Evolutionary conservation across 1,140 invertebrate genomes (phyloP), one percentile per base, ranked within the genome.

Genomic region (Drosophila navojoa): DNA sequence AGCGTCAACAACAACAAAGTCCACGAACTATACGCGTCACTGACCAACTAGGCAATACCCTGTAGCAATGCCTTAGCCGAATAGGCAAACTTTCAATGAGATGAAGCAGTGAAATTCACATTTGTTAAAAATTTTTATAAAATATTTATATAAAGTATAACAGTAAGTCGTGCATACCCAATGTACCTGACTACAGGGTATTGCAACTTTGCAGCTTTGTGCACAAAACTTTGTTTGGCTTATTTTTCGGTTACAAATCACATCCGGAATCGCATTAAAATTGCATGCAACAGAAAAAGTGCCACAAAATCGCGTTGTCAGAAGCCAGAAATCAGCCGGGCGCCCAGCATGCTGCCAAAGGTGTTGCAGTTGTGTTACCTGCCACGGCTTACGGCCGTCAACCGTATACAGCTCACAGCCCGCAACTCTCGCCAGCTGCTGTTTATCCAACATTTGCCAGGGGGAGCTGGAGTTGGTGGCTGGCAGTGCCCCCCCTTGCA

Each of bases 221-320:
- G 63, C 40, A 53, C 47, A 57, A 87, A 87, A 87, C 71, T 89
- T 87, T 84, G 69, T 78, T 89, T 89, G 71, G 71, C 71, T 89
- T 89, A 89, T 89, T 84, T 89, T 89, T 89, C 69, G 84, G 84
- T 89, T 89, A 80, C 85, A 89, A 89, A 89, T 89, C 84, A 89
- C 84, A 89, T 89, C 77, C 64, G 69, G 84, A 89, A 89, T 89
- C 84, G 80, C 84, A 89, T 89, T 89, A 89, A 89, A 89, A 89
- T 89, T 89, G 84, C 80, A 89, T 82, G 84, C 79, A 84, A 68
- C 79, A 44, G 22, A 38, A 44, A 19, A 16, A n/a, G 11, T 61
- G 66, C 49, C 66, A 72, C 75, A 79, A 64, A 80, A 84, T 73
- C 62, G 66, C 71, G 63, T 59, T 72, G 74, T 63, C 81, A 80